Base-by-base conservation (phyloP, 2,797 vertebrate genomes). In the Fistularia tabacaria region DNA sequence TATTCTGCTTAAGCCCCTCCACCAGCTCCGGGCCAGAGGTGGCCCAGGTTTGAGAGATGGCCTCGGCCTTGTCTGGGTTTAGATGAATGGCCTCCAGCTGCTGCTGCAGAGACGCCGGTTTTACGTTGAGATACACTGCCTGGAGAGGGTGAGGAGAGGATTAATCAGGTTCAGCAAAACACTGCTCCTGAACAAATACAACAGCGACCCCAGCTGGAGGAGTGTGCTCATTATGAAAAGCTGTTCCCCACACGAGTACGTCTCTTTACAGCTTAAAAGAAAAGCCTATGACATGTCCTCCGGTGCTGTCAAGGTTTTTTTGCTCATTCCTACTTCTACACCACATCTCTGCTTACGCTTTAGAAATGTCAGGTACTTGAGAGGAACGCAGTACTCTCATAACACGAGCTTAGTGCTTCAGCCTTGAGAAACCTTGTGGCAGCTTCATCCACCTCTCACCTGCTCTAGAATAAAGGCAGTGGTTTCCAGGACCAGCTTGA, bases 81-180 rank as follows among this genome's bases (percentile, higher is more conserved):
- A 99, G 82, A 62, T 90, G 87, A 71, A 96, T 82, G 8, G 61
- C 90, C 66, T 96, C 91, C 46, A 99, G 85, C 44, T 98, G 95
- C 66, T 97, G 95, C 63, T 93, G 92, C 68, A 98, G 79, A 40
- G 90, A 82, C 0, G 85, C 73, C 0, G 94, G 92, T 74, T 96
- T 98, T 68, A 95, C 79, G n/a, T 90, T 94, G 76, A 98, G 93
- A 85, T 99, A 95, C 9, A 94, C 92, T 2, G 95, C 94, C 97
- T 98, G 57, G 42, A 61, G 47, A 44, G 43, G 36, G 12, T 59
- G 47, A 46, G 2, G 11, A 41, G 46, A 57, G 40, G 37, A 40
- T 47, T 14, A 25, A 6, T 12, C 3, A 37, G 8, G 36, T 46
- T 8, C n/a, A 46, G 13, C 1, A 38, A 57, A 8, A 12, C 38